Conservation (phyloP, 2,113 vertebrate species). For the Psammodynastes pulverulentus region DNA sequence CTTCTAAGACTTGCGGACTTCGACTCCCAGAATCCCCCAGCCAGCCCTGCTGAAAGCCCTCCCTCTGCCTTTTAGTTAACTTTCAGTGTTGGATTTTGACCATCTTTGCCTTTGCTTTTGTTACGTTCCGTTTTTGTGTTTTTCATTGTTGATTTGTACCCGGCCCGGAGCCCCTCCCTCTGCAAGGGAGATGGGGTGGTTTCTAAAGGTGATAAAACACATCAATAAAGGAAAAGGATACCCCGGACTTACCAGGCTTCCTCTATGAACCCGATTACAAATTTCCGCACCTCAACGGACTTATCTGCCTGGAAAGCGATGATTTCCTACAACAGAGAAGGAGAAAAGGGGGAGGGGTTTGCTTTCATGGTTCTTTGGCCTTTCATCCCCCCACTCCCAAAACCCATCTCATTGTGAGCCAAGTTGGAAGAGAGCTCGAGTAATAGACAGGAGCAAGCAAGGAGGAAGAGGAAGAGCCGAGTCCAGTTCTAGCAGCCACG, state of each 20-base stretch:
- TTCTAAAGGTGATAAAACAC: neutral
- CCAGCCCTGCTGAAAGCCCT: neutral
- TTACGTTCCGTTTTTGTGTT: neutral
- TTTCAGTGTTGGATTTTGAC: neutral
- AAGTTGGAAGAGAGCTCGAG: no score
- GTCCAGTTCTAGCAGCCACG: neutral
- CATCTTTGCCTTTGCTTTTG: neutral
- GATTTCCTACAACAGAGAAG: slow-evolving; percentile 75
- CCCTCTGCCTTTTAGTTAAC: neutral
- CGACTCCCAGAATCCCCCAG: neutral
- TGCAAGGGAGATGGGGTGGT: neutral
- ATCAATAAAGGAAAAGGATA: neutral
- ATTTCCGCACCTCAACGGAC: slow-evolving; percentile 88
- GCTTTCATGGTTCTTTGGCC: rapidly evolving
- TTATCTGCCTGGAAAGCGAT: slow-evolving; percentile 93
- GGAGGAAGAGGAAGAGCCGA: neutral
- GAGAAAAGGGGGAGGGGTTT: rapidly evolving
- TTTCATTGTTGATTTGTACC: neutral
- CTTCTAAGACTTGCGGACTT: neutral
- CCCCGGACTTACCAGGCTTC: slow-evolving; percentile 83
- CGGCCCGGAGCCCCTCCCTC: neutral
- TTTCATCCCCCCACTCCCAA: neutral
- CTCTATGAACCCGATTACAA: slow-evolving; percentile 93
- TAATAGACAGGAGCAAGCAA: neutral
- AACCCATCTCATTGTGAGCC: neutral